phyloP scores from a whole-genome alignment of 2,797 vertebrate genomes.

The Gobionotothen gibberifrons region DNA sequence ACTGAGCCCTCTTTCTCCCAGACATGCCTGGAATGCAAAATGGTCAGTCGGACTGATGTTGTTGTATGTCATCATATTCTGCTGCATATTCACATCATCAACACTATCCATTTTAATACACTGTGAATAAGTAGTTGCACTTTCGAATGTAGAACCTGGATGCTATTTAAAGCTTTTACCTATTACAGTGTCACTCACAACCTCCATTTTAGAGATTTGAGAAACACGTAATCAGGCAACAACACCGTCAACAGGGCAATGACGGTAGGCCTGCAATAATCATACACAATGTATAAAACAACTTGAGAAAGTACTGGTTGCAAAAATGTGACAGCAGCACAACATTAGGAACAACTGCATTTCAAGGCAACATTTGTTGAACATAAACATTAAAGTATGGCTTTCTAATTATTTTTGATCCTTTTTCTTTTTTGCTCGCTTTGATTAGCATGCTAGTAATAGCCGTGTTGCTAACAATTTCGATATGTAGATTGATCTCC shows the following conservation, averaged over 20 bases:
- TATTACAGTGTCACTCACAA: not conserved
- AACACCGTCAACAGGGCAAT: not conserved
- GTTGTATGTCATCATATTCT: too few relatives aligned
- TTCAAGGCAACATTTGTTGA: too few relatives aligned
- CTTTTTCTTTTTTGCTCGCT: too few relatives aligned
- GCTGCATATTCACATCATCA: not conserved
- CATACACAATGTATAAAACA: not conserved
- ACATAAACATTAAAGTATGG: too few relatives aligned
- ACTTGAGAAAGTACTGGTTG: not conserved
- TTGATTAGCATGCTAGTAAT: too few relatives aligned
- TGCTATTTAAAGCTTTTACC: not conserved
- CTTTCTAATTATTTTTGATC: too few relatives aligned
- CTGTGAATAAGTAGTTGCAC: not conserved
- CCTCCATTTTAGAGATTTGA: not conserved
- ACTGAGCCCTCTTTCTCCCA: conserved; percentile 93
- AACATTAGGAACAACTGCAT: too few relatives aligned
- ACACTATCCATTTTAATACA: not conserved
- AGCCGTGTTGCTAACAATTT: too few relatives aligned
- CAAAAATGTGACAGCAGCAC: too few relatives aligned
- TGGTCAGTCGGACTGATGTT: conserved; percentile 1
- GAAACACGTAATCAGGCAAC: not conserved
- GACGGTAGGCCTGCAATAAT: not conserved
- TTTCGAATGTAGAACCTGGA: not conserved
- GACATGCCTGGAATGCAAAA: conserved; percentile 82
- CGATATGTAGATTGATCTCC: too few relatives aligned